phyloP scores from a whole-genome alignment of 2,888 invertebrate species.

The Calephelis perditalis region DNA sequence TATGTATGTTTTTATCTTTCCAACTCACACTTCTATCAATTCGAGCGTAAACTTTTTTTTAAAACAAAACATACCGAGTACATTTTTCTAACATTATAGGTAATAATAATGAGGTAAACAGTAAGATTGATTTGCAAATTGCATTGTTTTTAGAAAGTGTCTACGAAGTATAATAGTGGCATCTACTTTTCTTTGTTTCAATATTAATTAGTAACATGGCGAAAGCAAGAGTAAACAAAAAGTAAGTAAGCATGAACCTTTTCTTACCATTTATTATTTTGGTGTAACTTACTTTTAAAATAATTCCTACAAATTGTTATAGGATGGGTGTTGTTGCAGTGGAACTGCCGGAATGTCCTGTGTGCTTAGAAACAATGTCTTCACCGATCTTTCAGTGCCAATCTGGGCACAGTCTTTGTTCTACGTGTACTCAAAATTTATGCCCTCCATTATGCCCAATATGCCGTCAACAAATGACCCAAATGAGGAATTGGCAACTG shows the following conservation, averaged over 20 bases:
- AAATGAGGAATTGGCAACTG: slow-evolving; percentile 64
- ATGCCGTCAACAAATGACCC: slow-evolving; percentile 62
- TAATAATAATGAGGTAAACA: too few species aligned
- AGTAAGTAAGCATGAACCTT: background rate
- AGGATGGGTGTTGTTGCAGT: slow-evolving; percentile 29
- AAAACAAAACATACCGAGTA: too few species aligned
- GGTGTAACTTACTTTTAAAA: background rate
- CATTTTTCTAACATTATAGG: too few species aligned
- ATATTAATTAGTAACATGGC: slow-evolving; percentile 4
- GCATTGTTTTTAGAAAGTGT: too few species aligned
- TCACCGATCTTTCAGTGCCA: slow-evolving; percentile 63
- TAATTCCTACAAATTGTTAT: background rate
- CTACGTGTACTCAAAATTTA: slow-evolving; percentile 47
- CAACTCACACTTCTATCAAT: too few species aligned
- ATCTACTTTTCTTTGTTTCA: too few species aligned
- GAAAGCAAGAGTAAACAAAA: slow-evolving; percentile 5
- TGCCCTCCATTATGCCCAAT: slow-evolving; percentile 57
- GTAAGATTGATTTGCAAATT: too few species aligned
- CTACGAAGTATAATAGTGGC: too few species aligned
- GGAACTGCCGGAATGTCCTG: slow-evolving; percentile 62
- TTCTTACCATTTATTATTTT: too few species aligned
- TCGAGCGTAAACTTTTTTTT: too few species aligned
- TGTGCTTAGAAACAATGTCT: slow-evolving; percentile 58
- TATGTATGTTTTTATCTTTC: too few species aligned
- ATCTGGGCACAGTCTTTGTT: slow-evolving; percentile 64